Percentiles rank a stretch among this genome's conserved stretches.
Evolutionary conservation across 2,888 invertebrate genomes (phyloP).

Genomic region (Fragum fragum): DNA sequence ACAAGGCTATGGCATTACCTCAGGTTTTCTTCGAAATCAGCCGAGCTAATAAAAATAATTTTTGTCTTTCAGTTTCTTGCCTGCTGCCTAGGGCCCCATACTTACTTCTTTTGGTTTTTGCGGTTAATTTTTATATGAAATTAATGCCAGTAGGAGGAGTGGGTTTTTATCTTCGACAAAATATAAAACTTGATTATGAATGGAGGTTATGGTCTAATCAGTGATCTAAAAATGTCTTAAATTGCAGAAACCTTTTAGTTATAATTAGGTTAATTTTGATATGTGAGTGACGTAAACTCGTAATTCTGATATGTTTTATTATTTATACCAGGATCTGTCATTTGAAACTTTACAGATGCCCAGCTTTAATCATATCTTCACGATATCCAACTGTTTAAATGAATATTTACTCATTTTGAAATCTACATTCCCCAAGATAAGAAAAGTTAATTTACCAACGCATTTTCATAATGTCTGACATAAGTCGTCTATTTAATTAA

Average conservation of each 20-base stretch:
- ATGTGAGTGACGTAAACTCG: conserved; percentile 63
- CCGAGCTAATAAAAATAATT: too few species aligned
- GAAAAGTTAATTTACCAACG: conserved; percentile 69
- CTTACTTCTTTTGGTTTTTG: conserved; percentile 17
- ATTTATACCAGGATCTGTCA: conserved; percentile 67
- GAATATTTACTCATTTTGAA: conserved; percentile 70
- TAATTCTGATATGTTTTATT: conserved; percentile 69
- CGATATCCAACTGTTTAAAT: conserved; percentile 68
- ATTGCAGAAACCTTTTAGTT: conserved; percentile 71
- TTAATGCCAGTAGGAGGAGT: conserved; percentile 51
- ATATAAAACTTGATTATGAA: conserved; percentile 51
- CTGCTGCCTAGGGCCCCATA: too few species aligned
- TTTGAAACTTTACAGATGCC: conserved; percentile 65
- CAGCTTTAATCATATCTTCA: conserved; percentile 57
- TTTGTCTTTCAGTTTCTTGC: too few species aligned
- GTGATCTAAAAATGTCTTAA: conserved; percentile 65
- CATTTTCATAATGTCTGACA: conserved; percentile 70
- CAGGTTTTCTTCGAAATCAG: too few species aligned
- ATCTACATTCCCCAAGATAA: conserved; percentile 65
- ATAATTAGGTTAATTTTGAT: conserved; percentile 73
- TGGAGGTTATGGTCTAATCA: conserved; percentile 67
- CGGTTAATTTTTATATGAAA: conserved; percentile 36
- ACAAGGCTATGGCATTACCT: too few species aligned
- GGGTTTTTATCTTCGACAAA: conserved; percentile 37
- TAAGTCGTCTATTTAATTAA: conserved; percentile 67